These are phyloP conservation scores for Upupa epops DNA, from an alignment of 2,113 vertebrate genomes.

Conservation along the genomic window DNA sequence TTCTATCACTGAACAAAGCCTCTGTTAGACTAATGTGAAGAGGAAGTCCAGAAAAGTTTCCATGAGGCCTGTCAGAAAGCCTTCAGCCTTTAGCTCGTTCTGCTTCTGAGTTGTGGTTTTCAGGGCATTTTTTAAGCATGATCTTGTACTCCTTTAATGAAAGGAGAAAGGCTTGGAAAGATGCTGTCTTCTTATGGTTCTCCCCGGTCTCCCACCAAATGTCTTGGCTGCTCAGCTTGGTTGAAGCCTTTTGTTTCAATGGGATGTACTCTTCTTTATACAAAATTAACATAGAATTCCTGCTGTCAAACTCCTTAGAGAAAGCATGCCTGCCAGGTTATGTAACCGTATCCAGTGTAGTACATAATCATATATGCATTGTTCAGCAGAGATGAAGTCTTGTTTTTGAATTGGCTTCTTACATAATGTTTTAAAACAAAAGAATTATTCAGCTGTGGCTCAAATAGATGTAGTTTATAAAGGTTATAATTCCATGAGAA, in stretches of 20 bases:
- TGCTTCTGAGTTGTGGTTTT: not conserved
- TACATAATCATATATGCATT: rapidly evolving
- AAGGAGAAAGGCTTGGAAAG: not conserved
- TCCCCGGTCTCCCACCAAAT: not conserved
- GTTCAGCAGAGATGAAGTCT: not conserved
- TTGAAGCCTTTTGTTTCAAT: not conserved
- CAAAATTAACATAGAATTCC: not conserved
- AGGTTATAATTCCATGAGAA: not conserved
- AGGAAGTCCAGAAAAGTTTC: not conserved
- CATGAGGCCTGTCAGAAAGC: not conserved
- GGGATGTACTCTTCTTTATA: not conserved
- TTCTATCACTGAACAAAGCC: not conserved
- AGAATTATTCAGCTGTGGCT: not conserved
- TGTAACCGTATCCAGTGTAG: not conserved
- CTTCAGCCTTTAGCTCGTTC: not conserved
- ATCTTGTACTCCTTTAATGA: not conserved
- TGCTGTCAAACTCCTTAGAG: not conserved
- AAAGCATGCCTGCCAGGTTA: not conserved
- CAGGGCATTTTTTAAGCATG: not conserved
- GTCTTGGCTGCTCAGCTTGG: not conserved
- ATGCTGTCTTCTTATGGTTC: not conserved
- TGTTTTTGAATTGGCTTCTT: not conserved
- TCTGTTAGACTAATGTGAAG: not conserved
- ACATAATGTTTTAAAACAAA: not conserved
- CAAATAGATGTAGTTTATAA: not conserved